Conservation (phyloP, 1,140 invertebrate genomes). For the Dolichoris vasculosae region DNA sequence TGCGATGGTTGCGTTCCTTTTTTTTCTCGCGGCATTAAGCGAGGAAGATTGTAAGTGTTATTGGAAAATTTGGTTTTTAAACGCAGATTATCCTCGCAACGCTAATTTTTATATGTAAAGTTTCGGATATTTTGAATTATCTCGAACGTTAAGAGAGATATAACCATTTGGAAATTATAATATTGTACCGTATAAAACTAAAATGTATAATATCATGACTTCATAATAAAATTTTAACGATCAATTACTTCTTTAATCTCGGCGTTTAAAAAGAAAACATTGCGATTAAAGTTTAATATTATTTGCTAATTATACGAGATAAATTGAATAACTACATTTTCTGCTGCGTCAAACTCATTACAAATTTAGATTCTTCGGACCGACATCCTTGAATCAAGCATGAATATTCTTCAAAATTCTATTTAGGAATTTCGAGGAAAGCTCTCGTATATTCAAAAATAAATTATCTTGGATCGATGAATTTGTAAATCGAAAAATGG, state of each 20-base stretch:
- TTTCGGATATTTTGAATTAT: constrained; percentile 27
- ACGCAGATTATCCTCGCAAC: background rate
- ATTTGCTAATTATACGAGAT: background rate
- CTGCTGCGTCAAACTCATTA: background rate
- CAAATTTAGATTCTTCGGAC: background rate
- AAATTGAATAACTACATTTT: background rate
- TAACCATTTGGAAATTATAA: constrained; percentile 24
- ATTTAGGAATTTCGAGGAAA: too few species aligned
- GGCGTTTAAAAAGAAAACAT: background rate
- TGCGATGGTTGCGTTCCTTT: background rate
- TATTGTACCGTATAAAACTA: constrained; percentile 9
- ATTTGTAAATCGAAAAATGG: too few species aligned
- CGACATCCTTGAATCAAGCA: too few species aligned
- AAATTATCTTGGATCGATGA: too few species aligned
- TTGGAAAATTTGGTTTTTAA: constrained; percentile 32
- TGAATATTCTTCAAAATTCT: too few species aligned
- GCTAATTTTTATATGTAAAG: constrained; percentile 22
- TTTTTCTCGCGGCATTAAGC: background rate
- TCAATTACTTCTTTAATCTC: background rate
- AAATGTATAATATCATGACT: constrained; percentile 25
- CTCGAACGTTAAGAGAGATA: background rate
- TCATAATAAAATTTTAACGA: constrained; percentile 28
- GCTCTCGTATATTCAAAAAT: too few species aligned
- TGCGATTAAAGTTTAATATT: constrained; percentile 2
- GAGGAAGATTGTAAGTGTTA: constrained; percentile 27